Percentiles rank a stretch among this genome's conserved stretches.
These are phyloP conservation scores for Dicyrtoma fusca DNA, from an alignment of 2,888 invertebrate genomes.

Conservation along the genomic window DNA sequence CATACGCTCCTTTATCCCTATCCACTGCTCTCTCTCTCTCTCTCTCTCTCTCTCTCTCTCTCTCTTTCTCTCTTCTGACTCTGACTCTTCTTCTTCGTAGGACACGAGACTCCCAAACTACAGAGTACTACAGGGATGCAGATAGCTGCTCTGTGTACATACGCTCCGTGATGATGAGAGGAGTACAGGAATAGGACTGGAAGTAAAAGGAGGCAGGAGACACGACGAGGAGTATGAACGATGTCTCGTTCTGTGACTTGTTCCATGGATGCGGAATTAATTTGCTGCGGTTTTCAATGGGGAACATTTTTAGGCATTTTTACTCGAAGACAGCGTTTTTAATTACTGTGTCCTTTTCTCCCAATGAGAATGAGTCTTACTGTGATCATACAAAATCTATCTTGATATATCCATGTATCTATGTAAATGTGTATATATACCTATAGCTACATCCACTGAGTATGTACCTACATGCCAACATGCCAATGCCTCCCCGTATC, in stretches of 20 bases:
- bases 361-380: constrained; percentile 29
- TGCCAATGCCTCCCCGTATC: neutral
- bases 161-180: neutral
- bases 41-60: too few species aligned
- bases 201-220: constrained; percentile 10
- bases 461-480: neutral
- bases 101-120: neutral
- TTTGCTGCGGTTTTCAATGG: constrained; percentile 39
- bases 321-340: constrained; percentile 39
- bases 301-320: constrained; percentile 37
- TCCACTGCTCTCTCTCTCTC: too few species aligned
- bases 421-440: neutral
- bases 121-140: too few species aligned
- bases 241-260: constrained; percentile 31
- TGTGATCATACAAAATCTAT: neutral
- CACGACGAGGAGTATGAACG: neutral
- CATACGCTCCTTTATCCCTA: neutral
- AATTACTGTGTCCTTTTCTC: constrained; percentile 35
- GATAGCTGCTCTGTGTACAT: too few species aligned
- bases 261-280: constrained; percentile 40
- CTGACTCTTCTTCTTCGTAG: constrained; percentile 1
- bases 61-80: too few species aligned
- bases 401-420: neutral
- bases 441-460: neutral
- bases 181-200: neutral